Evolutionary conservation across 1,140 invertebrate genomes (phyloP), one percentile per base, ranked within the genome.

Genomic region (Diorhabda sublineata): DNA sequence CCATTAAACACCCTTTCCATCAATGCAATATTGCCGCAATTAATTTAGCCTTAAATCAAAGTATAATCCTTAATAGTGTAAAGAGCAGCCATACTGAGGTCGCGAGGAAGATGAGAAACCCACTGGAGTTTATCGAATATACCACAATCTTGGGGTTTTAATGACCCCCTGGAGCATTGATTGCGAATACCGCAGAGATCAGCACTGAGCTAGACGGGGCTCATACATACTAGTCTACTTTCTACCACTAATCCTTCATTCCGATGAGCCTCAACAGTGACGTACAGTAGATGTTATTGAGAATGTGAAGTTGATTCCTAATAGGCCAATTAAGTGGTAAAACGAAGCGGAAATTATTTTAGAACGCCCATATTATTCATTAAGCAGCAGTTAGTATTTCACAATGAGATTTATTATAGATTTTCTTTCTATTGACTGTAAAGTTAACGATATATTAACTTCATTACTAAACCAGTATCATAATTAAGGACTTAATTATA

Each of bases 21-120:
- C 47, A 52, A 52, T 52, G 47, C 47, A 52, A 52, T 52, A 52
- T 52, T 6, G 47, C 47, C 47, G 47, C 47, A 52, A 52, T 52
- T 52, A 52, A 52, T 52, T 52, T n/a, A n/a, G 47, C 47, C 47
- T 52, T 52, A 52, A 52, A 52, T 52, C 47, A 52, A 52, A 52
- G 47, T 52, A 52, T 52, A 52, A 52, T 52, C 47, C 47, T 52
- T 52, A 52, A 52, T 52, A 52, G 47, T 52, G 47, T 52, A n/a
- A 52, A 52, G 47, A 52, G 47, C 47, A 52, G 47, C 47, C 47
- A 52, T 8, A 52, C 47, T 52, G 47, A 52, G 47, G 47, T n/a
- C 47, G 47, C 47, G 47, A 52, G 47, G 47, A 52, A n/a, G 47
- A 52, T 52, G 47, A 52, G 47, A 52, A 52, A 52, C n/a, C 47